phyloP scores from a whole-genome alignment of 64 coral and sea anemone species.

The Stylophora pistillata region DNA sequence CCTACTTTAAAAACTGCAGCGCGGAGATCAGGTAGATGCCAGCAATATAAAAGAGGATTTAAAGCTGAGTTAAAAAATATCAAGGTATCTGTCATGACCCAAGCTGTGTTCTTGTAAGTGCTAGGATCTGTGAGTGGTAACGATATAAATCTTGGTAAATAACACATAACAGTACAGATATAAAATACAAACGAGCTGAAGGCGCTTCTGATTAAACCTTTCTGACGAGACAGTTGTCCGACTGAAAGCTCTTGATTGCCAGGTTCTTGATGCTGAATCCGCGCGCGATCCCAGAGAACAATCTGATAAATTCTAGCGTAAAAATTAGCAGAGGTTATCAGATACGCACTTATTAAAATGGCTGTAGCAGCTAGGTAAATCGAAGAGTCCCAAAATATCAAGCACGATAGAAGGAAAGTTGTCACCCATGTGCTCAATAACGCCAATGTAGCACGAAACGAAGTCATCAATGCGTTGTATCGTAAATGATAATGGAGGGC shows the following conservation, averaged over 20 bases:
- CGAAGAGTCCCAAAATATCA: neutral
- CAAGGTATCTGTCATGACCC: neutral
- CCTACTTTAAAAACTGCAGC: neutral
- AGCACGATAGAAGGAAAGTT: neutral
- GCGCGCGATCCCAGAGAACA: neutral
- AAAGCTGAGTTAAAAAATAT: conserved; percentile 10
- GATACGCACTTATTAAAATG: neutral
- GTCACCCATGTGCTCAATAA: neutral
- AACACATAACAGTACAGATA: neutral
- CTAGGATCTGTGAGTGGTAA: neutral
- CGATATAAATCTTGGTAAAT: neutral
- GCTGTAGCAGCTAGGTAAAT: neutral
- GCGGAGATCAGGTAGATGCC: neutral
- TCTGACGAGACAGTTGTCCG: neutral
- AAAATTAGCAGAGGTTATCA: neutral
- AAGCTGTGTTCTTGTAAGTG: neutral
- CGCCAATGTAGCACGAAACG: neutral
- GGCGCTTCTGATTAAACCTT: neutral
- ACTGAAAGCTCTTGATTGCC: neutral
- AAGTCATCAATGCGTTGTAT: conserved; percentile 1
- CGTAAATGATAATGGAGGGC: conserved; percentile 41
- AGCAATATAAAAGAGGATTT: conserved; percentile 26
- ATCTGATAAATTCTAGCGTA: conserved; percentile 26
- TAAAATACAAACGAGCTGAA: conserved; percentile 15
- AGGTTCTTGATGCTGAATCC: neutral